phyloP scores from a whole-genome alignment of 37 sponge, comb jelly and placozoan genomes.

The Bolinopsis microptera region DNA sequence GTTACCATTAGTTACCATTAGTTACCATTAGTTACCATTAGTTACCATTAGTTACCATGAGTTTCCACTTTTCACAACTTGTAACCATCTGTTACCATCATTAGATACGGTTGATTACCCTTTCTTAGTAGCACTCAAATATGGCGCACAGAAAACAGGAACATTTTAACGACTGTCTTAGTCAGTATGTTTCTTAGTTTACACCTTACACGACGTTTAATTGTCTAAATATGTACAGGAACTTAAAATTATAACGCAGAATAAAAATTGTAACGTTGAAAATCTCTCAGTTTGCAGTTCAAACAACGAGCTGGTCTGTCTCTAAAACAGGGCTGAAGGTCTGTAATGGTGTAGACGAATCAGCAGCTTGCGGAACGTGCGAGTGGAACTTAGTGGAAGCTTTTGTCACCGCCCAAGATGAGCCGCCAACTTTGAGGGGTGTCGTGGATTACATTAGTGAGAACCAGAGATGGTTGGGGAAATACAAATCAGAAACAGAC shows the following conservation, averaged over 20 bases:
- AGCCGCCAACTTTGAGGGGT: background rate
- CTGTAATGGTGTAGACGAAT: background rate
- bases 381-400: background rate
- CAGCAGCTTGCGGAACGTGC: background rate
- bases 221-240: too few species aligned
- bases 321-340: background rate
- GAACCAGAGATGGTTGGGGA: conserved; percentile 22
- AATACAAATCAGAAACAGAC: background rate
- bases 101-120: too few species aligned
- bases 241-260: background rate
- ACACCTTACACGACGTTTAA: too few species aligned
- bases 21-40: background rate
- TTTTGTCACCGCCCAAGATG: background rate
- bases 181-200: too few species aligned
- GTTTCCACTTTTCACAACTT: too few species aligned
- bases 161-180: too few species aligned
- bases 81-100: too few species aligned
- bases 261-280: too few species aligned
- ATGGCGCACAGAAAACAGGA: too few species aligned
- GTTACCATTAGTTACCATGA: background rate
- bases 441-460: background rate
- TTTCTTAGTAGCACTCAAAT: too few species aligned
- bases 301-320: background rate
- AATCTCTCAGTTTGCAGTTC: background rate
- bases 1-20: background rate